These are phyloP conservation scores for Pelochelys cantorii DNA, from an alignment of 2,797 vertebrate species.

Conservation along the genomic window DNA sequence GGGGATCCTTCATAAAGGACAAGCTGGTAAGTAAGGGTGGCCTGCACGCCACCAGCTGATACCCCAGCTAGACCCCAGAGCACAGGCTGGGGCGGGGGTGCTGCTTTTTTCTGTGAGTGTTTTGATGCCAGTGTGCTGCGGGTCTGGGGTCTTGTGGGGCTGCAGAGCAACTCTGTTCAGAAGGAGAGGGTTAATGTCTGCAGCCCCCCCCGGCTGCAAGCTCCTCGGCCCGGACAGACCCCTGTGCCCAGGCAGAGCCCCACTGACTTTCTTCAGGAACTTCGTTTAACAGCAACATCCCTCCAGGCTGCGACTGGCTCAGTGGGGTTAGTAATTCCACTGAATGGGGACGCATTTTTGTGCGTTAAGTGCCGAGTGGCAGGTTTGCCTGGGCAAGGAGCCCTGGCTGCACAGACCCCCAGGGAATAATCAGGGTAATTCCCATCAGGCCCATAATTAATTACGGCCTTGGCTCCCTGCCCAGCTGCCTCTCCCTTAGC, in stretches of 20 bases:
- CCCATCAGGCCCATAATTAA: not conserved
- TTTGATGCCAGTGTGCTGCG: not conserved
- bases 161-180: not conserved
- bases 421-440: not conserved
- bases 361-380: not conserved
- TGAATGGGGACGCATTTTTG: not conserved
- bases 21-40: conserved; percentile 67
- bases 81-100: not conserved
- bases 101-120: not conserved
- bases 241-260: not conserved
- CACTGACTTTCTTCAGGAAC: fast-evolving
- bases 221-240: not conserved
- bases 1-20: not conserved
- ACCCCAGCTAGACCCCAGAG: not conserved
- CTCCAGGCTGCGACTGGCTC: not conserved
- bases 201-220: not conserved
- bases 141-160: fast-evolving
- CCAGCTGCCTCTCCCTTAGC: not conserved
- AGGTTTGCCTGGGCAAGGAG: not conserved
- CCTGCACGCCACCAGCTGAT: not conserved
- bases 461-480: not conserved
- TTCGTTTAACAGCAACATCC: not conserved
- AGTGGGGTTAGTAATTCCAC: not conserved
- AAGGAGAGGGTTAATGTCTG: not conserved
- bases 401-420: not conserved